phyloP scores from a whole-genome alignment of 2,797 vertebrate species.

The Mycteria americana region DNA sequence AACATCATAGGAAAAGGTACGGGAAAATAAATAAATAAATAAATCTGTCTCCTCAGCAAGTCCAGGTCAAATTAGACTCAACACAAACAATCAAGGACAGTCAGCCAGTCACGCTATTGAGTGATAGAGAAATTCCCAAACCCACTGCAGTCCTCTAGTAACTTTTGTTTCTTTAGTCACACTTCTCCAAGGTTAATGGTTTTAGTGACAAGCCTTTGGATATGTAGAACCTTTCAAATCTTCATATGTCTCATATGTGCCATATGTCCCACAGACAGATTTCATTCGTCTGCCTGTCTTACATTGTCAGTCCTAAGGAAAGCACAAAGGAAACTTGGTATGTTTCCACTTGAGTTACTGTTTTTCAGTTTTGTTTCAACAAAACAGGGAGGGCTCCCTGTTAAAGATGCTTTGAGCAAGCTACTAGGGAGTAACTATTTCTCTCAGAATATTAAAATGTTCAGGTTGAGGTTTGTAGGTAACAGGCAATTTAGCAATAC shows the following conservation, averaged over 20 bases:
- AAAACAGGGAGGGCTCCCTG: background rate
- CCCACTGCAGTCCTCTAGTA: background rate
- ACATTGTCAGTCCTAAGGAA: background rate
- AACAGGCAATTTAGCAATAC: background rate
- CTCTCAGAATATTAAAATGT: background rate
- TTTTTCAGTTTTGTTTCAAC: background rate
- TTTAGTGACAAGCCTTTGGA: background rate
- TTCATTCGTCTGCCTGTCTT: background rate
- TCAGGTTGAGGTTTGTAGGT: background rate
- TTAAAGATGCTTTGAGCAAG: background rate
- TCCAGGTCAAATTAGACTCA: background rate
- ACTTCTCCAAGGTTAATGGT: background rate
- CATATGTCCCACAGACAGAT: background rate
- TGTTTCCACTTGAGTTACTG: background rate
- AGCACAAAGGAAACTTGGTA: background rate
- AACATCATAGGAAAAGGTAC: background rate
- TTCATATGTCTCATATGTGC: background rate
- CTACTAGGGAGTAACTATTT: background rate
- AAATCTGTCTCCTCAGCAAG: background rate
- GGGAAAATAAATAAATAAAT: background rate
- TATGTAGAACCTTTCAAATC: background rate
- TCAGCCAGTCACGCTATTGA: background rate
- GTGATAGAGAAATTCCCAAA: background rate
- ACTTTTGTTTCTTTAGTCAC: background rate
- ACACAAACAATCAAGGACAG: background rate